Conservation (phyloP, 2,113 vertebrate genomes). For the Solenodon paradoxus region DNA sequence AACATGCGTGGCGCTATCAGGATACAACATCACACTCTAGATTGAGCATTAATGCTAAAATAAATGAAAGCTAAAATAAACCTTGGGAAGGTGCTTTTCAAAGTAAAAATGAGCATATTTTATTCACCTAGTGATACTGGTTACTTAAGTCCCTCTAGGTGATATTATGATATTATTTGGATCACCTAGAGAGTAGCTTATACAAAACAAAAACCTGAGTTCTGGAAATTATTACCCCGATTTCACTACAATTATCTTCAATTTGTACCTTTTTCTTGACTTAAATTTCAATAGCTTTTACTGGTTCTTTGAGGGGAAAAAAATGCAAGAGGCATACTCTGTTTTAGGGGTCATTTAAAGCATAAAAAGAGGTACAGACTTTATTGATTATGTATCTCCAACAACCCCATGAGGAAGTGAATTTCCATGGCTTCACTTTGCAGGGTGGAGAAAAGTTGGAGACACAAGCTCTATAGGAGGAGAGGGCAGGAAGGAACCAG, state of each 20-base stretch:
- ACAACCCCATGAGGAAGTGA: not conserved
- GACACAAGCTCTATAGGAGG: not conserved
- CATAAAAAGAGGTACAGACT: not conserved
- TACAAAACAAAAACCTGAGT: not conserved
- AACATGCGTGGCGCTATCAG: not conserved
- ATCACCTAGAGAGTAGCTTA: not conserved
- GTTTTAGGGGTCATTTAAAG: not conserved
- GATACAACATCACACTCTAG: not conserved
- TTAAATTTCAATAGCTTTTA: not conserved
- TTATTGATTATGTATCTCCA: not conserved
- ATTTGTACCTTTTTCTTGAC: not conserved
- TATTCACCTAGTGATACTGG: not conserved
- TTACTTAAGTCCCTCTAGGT: not conserved
- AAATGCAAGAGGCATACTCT: not conserved
- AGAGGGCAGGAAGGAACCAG: not conserved
- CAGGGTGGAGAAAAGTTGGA: not conserved
- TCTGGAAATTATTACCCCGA: not conserved
- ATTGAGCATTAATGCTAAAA: not conserved
- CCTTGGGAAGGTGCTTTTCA: not conserved
- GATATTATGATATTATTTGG: not conserved
- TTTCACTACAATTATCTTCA: not conserved
- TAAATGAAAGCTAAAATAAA: slow-evolving; percentile 11
- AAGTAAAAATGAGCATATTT: not conserved
- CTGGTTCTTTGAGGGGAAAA: not conserved
- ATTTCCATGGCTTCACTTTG: not conserved